phyloP scores from a whole-genome alignment of 2,888 invertebrate species.

The Platypus cylindrus region DNA sequence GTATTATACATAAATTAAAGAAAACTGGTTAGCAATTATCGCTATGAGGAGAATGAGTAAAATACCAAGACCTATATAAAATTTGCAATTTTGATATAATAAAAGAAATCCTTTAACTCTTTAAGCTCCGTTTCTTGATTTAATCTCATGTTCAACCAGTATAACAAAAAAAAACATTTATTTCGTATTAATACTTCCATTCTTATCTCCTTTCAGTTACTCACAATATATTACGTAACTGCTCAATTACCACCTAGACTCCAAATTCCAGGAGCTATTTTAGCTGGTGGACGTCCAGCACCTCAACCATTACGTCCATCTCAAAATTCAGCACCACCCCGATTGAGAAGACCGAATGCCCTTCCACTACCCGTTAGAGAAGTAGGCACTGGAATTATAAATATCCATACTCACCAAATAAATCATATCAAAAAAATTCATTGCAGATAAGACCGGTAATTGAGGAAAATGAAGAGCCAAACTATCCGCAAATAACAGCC shows the following conservation, averaged over 20 bases:
- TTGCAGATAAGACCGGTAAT: constrained; percentile 14
- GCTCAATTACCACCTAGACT: constrained; percentile 14
- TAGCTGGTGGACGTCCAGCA: constrained; percentile 5
- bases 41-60: too few species aligned
- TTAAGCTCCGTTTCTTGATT: too few species aligned
- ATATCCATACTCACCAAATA: background rate
- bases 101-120: too few species aligned
- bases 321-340: constrained; percentile 2
- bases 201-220: too few species aligned
- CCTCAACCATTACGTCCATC: constrained; percentile 7
- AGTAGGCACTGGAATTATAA: too few species aligned
- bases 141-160: too few species aligned
- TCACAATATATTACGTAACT: constrained; percentile 7
- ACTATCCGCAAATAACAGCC: constrained; percentile 14
- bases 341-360: constrained; percentile 11
- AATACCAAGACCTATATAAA: too few species aligned
- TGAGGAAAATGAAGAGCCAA: constrained; percentile 15
- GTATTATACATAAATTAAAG: too few species aligned
- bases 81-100: too few species aligned
- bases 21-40: too few species aligned
- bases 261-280: constrained; percentile 13
- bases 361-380: constrained; percentile 10
- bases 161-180: too few species aligned
- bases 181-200: background rate
- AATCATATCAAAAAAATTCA: background rate